Evolutionary conservation across 2,888 invertebrate genomes (phyloP), one percentile per base, ranked within the genome.

Genomic region (Melanostoma mellinum): DNA sequence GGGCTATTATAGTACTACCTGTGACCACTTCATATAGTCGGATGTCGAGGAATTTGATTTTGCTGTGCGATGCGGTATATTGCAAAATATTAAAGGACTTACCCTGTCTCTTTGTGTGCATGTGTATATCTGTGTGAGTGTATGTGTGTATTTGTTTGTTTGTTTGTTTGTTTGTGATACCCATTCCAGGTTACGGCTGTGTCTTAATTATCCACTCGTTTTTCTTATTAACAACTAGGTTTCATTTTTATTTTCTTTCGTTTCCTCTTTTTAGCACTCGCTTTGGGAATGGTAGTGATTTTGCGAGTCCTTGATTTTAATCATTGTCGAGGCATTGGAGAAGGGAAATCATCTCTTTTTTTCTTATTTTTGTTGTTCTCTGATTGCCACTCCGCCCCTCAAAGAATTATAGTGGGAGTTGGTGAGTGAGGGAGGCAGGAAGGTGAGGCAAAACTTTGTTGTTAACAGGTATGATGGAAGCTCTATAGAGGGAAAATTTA

Each of bases 381-480:
- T 6, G n/a, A 63, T 61, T 61, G 61, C 61, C 42, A 46, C 46
- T 44, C 33, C 35, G 44, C 52, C 50, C 61, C 46, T 46, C 48
- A 8, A 8, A 55, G 35, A 44, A 38, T 46, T 44, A 20, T 6
- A 6, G n/a, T 35, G 20, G 40, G 32, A 40, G 58, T 30, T 65
- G 20, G 20, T 20, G 20, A 20, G 20, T 20, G 1, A 20, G 20
- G 20, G 1, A 20, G 20, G 20, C 20, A 20, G 20, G 20, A 20
- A 20, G 60, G 68, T 61, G 69, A 40, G 38, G 6, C 38, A 65
- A 69, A 55, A 60, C 68, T 20, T 20, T 20, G 20, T 58, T 73
- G 69, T 69, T 78, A 82, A 82, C 78, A 82, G 82, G 82, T 82
- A 78, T 52, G 60, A 36, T 40, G 53, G 79, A 71, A 80, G 75